Conservation (phyloP, 2,888 invertebrate species). For the Eugnorisma glareosa region DNA sequence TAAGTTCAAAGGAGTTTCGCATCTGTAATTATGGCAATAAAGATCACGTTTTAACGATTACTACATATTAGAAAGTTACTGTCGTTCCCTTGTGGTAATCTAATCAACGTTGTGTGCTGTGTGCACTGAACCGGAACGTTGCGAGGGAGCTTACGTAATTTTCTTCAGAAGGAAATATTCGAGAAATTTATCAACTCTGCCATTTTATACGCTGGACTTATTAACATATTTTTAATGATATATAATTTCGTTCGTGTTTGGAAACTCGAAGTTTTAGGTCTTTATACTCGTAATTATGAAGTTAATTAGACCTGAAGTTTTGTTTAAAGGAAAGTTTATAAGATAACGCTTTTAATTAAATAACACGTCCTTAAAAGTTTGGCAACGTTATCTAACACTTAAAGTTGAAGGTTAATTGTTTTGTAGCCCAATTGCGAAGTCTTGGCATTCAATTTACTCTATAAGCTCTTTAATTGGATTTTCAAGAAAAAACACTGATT, state of each 20-base stretch:
- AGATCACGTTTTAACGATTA: constrained; percentile 64
- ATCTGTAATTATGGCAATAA: constrained; percentile 63
- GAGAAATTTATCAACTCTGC: constrained; percentile 46
- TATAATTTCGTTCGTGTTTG: constrained; percentile 44
- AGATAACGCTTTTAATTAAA: constrained; percentile 49
- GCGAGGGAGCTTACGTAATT: constrained; percentile 56
- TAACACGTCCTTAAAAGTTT: constrained; percentile 53
- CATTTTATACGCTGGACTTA: constrained; percentile 43
- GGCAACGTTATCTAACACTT: constrained; percentile 24
- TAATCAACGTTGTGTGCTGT: constrained; percentile 61
- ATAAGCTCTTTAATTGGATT: not conserved
- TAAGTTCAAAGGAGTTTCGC: constrained; percentile 61
- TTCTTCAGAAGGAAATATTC: constrained; percentile 46
- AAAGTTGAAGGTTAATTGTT: constrained; percentile 36
- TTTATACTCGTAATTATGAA: constrained; percentile 56
- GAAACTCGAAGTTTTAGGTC: constrained; percentile 41
- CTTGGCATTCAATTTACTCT: constrained; percentile 1
- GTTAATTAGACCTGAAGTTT: constrained; percentile 55
- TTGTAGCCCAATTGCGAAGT: constrained; percentile 15
- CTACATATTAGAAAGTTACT: constrained; percentile 60
- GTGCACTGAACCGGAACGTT: constrained; percentile 52
- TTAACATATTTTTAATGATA: constrained; percentile 59
- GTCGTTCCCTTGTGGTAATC: constrained; percentile 63
- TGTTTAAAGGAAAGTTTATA: constrained; percentile 32
- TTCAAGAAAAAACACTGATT: not conserved